phyloP scores from a whole-genome alignment of 2,113 vertebrate species.

The Pomatorhinus ruficollis region DNA sequence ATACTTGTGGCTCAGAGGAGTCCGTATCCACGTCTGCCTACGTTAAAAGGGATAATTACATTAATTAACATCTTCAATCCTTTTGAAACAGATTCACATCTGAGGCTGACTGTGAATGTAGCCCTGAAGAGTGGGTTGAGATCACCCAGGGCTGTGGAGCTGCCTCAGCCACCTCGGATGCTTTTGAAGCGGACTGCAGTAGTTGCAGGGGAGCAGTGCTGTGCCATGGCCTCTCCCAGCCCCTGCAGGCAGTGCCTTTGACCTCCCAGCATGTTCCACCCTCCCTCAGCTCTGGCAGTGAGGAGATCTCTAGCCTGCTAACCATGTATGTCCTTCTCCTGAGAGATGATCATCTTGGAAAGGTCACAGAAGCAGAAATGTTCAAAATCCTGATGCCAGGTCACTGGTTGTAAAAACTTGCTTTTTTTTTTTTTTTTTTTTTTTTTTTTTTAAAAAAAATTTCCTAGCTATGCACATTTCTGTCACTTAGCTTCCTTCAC shows the following conservation, averaged over 20 bases:
- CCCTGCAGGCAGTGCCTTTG: rapidly evolving
- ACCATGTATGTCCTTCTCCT: background rate
- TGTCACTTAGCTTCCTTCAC: background rate
- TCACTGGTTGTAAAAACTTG: background rate
- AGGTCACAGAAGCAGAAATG: background rate
- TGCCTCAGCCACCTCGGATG: background rate
- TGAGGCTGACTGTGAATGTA: background rate
- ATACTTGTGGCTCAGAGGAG: background rate
- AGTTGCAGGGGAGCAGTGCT: background rate
- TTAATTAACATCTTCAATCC: background rate
- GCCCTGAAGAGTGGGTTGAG: background rate
- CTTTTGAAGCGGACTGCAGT: background rate
- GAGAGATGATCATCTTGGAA: background rate
- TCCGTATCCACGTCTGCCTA: background rate
- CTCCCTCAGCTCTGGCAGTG: rapidly evolving
- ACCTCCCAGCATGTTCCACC: rapidly evolving
- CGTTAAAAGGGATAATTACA: background rate
- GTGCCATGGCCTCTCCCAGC: background rate
- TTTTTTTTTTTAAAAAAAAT: no score
- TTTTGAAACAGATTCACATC: background rate
- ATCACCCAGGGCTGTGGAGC: background rate
- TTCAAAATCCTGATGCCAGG: background rate
- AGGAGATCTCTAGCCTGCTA: background rate
- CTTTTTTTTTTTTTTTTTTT: no score
- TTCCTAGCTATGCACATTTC: background rate